Conservation (phyloP, 2,888 invertebrate species). For the Pristionchus fissidentatus region DNA sequence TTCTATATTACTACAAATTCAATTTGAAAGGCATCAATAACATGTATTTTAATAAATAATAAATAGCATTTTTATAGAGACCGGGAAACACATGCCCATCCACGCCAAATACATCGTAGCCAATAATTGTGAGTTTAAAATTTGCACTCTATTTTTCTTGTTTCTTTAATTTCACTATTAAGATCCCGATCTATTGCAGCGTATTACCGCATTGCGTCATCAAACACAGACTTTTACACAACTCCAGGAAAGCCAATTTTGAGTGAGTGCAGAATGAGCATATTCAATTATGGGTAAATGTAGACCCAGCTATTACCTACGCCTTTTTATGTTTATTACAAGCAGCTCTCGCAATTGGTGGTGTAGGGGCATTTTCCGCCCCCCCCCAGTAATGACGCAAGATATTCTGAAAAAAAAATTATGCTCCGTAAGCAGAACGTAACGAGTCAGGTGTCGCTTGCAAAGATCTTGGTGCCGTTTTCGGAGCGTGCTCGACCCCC, state of each 20-base stretch:
- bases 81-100: not conserved
- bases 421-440: too few relatives aligned
- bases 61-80: not conserved
- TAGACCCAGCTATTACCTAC: not conserved
- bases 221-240: not conserved
- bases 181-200: not conserved
- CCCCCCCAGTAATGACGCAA: too few relatives aligned
- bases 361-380: too few relatives aligned
- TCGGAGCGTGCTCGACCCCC: not conserved
- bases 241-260: not conserved
- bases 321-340: not conserved
- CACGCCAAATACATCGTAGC: not conserved
- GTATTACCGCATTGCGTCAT: not conserved
- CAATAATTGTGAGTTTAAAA: not conserved
- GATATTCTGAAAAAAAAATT: too few relatives aligned
- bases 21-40: not conserved
- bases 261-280: not conserved
- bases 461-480: not conserved
- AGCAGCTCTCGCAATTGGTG: too few relatives aligned
- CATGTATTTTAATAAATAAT: not conserved
- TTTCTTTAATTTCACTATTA: not conserved
- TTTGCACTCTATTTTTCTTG: not conserved
- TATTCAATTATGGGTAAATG: not conserved
- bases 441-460: slow-evolving; percentile 1
- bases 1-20: too few relatives aligned